Base-by-base conservation (phyloP, 2,888 invertebrate genomes). In the Drosophila lutescens region DNA sequence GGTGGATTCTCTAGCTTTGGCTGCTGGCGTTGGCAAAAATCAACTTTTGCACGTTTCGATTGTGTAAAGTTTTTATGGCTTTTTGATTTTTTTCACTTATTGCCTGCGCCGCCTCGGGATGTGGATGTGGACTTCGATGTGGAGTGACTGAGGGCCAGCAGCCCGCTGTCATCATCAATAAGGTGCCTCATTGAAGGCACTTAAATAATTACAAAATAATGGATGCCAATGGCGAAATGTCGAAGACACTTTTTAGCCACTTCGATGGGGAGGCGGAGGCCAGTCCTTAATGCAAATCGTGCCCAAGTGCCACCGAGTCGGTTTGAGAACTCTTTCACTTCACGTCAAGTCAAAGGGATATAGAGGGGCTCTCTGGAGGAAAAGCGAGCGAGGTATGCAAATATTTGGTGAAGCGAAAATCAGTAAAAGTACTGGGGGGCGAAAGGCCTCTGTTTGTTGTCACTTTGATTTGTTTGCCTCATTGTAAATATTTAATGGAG, bases 1-100 rank as follows among this genome's bases (percentile, higher is more conserved):
- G 68, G 23, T 36, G 51, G 30, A 26, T 59, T 69, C 61, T 66
- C 55, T 56, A 12, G 57, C 53, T 62, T 62, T 43, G 76, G 70
- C 67, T 87, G 82, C 82, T 85, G 71, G 78, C 86, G 79, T 84
- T 86, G 66, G 85, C 87, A 83, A 83, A 82, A 83, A 87, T 72
- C 82, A 79, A 85, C 86, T 89, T 86, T 88, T 86, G 88, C 90
- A 89, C 90, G 88, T 90, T 88, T 80, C 88, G 88, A 89, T 90
- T 89, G 89, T 90, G 90, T 86, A 89, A 89, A 88, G 88, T 89
- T 89, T 89, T 89, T 89, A 89, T 89, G 86, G 90, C 88, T 82
- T 89, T 89, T 89, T 90, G 89, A 89, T 89, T 89, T 89, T 65
- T 89, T 89, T 86, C 87, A 86, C 86, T 89, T 88, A 90, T 90